Conservation (phyloP, 2,888 invertebrate genomes). For the Thelaira solivaga region DNA sequence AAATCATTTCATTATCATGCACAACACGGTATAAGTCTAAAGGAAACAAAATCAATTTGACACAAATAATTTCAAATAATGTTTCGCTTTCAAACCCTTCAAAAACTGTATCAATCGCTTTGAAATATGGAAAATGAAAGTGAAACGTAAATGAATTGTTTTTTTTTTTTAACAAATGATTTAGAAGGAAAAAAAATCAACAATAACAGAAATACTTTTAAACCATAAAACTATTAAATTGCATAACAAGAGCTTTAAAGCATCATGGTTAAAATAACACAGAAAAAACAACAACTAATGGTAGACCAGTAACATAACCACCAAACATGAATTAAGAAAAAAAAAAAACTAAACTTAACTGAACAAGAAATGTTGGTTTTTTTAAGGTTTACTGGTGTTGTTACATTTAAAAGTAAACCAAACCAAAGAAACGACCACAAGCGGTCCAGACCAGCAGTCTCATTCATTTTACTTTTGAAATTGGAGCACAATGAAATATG, state of each 20-base stretch:
- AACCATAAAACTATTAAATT: slow-evolving; percentile 45
- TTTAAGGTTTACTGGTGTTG: neutral
- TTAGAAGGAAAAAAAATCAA: too few relatives aligned
- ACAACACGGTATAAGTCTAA: neutral
- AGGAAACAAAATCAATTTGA: neutral
- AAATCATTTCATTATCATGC: neutral
- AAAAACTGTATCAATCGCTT: slow-evolving; percentile 6
- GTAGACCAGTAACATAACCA: neutral
- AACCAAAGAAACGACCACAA: slow-evolving; percentile 10
- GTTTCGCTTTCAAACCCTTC: neutral
- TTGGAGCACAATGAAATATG: slow-evolving; percentile 14
- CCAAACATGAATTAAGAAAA: slow-evolving; percentile 29
- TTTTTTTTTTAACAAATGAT: slow-evolving; percentile 19
- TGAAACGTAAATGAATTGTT: neutral
- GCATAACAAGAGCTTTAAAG: slow-evolving; percentile 49
- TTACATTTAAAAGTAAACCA: slow-evolving; percentile 6
- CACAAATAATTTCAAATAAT: neutral
- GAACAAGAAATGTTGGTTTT: slow-evolving; percentile 52
- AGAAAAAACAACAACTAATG: neutral
- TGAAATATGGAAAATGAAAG: slow-evolving; percentile 33
- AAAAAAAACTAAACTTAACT: too few relatives aligned
- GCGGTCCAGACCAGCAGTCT: neutral
- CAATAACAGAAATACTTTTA: slow-evolving; percentile 4
- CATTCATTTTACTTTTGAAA: neutral
- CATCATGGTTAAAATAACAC: slow-evolving; percentile 24